Base-by-base conservation (phyloP, 1,140 invertebrate species). In the Protaetia brevitarsis region DNA sequence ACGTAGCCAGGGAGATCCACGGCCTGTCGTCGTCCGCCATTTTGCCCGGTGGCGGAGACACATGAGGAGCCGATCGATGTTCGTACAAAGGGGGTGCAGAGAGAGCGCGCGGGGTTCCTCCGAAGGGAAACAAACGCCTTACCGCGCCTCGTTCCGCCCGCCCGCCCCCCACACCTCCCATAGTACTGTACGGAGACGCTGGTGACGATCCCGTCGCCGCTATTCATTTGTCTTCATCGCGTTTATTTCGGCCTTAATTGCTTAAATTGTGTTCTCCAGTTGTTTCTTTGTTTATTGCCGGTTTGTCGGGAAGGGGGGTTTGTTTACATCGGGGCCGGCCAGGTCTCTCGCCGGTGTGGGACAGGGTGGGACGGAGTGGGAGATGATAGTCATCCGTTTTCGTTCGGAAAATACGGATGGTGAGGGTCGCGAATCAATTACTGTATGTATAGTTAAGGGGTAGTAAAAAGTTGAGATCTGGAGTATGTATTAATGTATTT, bases 181-280 rank as follows among this genome's bases (percentile, higher is more conserved):
- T 51, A 23, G 19, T 8, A 51, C 19, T 16, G 41, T 23, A 16
- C 19, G 41, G 6, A 23, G 8, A 51, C 41, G 41, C 21, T 51
- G 41, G 7, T 23, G 41, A 23, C 41, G 19, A 51, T 23, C 4
- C 21, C 41, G 41, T 23, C 45, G 51, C 34, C 56, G 31, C 51
- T 57, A 65, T 65, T 65, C 64, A 65, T 65, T 65, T 65, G 64
- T 65, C 64, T 65, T 58, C 51, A 65, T 65, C 51, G 27, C 51
- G 51, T 65, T 65, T 65, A 65, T 56, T 59, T 59, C 51, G 27
- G 5, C 64, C 64, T 36, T 65, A 36, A 65, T 65, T 65, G 37
- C 64, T 59, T 65, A 65, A 65, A 65, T 57, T 51, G 63, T 28
- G 57, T 59, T 59, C 29, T 26, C 41, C 57, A 28, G 26, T 59